These are phyloP conservation scores for Diloba caeruleocephala DNA, from an alignment of 2,888 invertebrate species.

Conservation along the genomic window DNA sequence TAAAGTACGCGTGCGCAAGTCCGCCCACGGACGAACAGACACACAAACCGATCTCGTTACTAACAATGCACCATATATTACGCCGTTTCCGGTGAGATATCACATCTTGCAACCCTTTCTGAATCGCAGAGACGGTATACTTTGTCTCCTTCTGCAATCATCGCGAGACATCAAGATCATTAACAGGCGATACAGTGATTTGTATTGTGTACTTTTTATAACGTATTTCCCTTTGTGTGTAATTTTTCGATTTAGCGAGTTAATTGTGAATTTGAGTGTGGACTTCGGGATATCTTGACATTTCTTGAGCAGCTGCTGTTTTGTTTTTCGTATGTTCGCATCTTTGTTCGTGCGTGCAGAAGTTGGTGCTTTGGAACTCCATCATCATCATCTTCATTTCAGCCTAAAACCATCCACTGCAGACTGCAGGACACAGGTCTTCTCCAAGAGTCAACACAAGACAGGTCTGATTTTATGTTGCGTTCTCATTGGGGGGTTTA, in stretches of 20 bases:
- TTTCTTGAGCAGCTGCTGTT: conserved; percentile 13
- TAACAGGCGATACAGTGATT: conserved; percentile 85
- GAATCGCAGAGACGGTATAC: conserved; percentile 20
- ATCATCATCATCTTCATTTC: no score
- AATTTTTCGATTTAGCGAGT: conserved; percentile 52
- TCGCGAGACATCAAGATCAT: conserved; percentile 82
- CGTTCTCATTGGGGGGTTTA: no score
- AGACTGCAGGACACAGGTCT: no score
- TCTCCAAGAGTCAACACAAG: no score
- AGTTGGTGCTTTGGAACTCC: no score
- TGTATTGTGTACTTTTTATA: conserved; percentile 72
- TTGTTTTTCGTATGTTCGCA: no score
- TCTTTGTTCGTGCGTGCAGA: no score
- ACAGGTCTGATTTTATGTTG: no score
- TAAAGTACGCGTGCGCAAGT: conserved; percentile 58
- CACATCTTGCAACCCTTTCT: conserved; percentile 64
- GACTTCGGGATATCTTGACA: conserved; percentile 20
- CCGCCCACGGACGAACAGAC: conserved; percentile 76
- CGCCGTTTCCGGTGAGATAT: conserved; percentile 84
- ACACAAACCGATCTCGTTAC: conserved; percentile 86
- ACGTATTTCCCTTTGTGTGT: conserved; percentile 44
- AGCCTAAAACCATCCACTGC: no score
- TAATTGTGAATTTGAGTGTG: conserved; percentile 37
- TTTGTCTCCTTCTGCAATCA: conserved; percentile 72
- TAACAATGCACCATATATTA: conserved; percentile 88